Evolutionary conservation across 2,888 invertebrate genomes (phyloP).

Genomic region (Stenotaenia linearis): DNA sequence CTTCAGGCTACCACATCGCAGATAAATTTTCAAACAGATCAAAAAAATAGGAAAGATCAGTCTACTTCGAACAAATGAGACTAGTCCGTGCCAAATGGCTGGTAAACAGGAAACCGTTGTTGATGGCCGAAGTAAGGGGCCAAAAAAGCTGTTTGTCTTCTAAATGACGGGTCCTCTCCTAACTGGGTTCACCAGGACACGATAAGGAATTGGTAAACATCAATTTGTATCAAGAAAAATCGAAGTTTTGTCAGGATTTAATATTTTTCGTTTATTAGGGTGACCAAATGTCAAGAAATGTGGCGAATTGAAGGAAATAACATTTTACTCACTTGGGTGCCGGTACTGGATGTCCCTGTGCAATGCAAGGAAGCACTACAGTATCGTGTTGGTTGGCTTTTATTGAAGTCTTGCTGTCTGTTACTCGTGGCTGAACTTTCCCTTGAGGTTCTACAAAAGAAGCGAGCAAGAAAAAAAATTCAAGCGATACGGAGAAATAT

Average conservation of each 20-base stretch:
- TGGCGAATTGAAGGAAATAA: neutral
- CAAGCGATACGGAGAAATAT: neutral
- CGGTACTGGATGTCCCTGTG: constrained; percentile 67
- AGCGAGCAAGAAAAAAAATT: neutral
- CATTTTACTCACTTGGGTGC: constrained; percentile 51
- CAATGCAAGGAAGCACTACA: constrained; percentile 60
- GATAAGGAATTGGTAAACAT: neutral
- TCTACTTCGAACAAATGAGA: neutral
- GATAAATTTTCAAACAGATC: constrained; percentile 2
- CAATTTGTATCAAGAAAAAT: neutral
- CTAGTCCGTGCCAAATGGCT: neutral
- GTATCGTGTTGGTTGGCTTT: constrained; percentile 39
- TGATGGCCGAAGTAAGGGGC: neutral
- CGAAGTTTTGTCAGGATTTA: no score
- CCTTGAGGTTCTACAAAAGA: constrained; percentile 31
- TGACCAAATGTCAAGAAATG: no score
- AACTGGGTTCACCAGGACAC: neutral
- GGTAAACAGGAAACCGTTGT: constrained; percentile 14
- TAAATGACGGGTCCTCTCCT: neutral
- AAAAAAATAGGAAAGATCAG: neutral
- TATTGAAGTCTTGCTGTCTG: constrained; percentile 28
- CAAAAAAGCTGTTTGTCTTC: neutral
- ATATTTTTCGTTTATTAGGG: no score
- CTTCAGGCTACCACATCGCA: neutral
- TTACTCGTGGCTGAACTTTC: constrained; percentile 31